Conservation (phyloP, 2,888 invertebrate species). For the Lepeophtheirus nordmannii region DNA sequence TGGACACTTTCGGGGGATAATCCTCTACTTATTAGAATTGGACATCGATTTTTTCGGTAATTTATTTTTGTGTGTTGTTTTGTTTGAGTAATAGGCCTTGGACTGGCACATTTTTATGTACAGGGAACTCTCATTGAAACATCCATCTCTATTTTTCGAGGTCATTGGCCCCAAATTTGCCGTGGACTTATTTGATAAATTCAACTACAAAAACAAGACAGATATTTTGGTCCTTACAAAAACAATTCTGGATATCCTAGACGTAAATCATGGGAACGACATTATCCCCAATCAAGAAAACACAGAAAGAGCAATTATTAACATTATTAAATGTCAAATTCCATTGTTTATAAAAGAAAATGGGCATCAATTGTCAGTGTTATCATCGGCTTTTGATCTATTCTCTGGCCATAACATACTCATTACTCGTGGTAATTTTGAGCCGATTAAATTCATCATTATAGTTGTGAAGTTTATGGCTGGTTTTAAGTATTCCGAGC, state of each 20-base stretch:
- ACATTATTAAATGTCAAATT: neutral
- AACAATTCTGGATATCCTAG: neutral
- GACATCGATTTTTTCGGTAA: neutral
- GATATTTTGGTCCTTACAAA: neutral
- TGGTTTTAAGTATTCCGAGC: neutral
- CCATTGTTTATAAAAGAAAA: neutral
- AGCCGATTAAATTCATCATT: neutral
- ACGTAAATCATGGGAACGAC: neutral
- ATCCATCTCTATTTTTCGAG: neutral
- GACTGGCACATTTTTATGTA: neutral
- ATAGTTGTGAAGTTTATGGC: neutral
- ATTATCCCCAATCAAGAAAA: neutral
- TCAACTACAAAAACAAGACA: neutral
- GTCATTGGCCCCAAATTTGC: neutral
- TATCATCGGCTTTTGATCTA: neutral
- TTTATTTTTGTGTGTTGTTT: neutral
- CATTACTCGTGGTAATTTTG: neutral
- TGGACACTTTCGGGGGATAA: neutral
- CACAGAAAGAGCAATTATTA: neutral
- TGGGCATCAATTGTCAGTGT: neutral
- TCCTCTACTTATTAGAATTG: neutral
- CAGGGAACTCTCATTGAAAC: neutral
- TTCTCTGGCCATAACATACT: neutral
- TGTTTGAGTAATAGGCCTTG: neutral
- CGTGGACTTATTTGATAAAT: neutral